Evolutionary conservation across 2,888 invertebrate species (phyloP).

Genomic region (Trissolcus japonicus): DNA sequence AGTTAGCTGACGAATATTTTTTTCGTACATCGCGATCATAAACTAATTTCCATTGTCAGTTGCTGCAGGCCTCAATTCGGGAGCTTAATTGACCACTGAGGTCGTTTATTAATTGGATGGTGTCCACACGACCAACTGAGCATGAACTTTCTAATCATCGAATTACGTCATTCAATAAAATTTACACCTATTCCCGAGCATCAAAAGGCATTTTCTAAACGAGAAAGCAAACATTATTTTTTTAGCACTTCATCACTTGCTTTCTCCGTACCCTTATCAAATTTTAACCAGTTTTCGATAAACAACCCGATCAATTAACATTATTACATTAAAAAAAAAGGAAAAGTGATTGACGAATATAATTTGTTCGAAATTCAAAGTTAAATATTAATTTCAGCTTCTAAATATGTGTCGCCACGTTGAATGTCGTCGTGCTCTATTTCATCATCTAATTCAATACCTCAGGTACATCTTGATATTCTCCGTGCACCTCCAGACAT

Average conservation of each 20-base stretch:
- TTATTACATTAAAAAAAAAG: neutral
- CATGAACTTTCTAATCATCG: slow-evolving; percentile 50
- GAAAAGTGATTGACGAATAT: neutral
- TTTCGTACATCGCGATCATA: slow-evolving; percentile 21
- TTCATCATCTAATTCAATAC: neutral
- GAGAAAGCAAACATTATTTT: slow-evolving; percentile 2
- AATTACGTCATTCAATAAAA: slow-evolving; percentile 39
- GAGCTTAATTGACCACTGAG: slow-evolving; percentile 34
- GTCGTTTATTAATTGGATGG: slow-evolving; percentile 26
- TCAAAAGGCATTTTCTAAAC: neutral
- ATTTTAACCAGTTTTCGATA: too few species aligned
- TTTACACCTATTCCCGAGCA: slow-evolving; percentile 12
- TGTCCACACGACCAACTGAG: slow-evolving; percentile 21
- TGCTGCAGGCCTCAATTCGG: slow-evolving; percentile 33
- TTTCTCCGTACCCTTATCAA: neutral
- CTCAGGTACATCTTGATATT: neutral
- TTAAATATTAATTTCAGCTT: neutral
- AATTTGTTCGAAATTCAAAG: neutral
- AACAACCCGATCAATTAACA: too few species aligned
- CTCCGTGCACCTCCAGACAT: neutral
- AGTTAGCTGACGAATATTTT: neutral
- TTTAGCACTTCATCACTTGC: neutral
- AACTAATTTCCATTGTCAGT: slow-evolving; percentile 16
- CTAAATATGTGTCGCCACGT: neutral
- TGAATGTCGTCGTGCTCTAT: slow-evolving; percentile 6